Percentiles rank a stretch among this genome's conserved stretches.
phyloP scores from a whole-genome alignment of 2,113 vertebrate species.

The Sinocyclocheilus rhinocerous region DNA sequence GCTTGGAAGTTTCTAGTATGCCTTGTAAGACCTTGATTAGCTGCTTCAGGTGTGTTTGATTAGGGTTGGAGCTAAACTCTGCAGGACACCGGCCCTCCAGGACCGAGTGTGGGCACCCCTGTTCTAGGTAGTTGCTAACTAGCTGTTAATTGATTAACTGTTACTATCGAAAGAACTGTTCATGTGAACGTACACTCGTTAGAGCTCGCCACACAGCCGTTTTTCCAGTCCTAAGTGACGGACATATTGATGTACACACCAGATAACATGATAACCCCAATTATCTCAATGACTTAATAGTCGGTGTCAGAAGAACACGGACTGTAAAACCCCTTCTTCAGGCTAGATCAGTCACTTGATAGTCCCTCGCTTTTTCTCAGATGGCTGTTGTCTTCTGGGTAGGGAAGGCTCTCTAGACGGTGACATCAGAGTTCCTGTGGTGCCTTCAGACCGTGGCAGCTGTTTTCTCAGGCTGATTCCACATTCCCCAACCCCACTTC shows the following conservation, averaged over 20 bases:
- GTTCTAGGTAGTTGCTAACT: neutral
- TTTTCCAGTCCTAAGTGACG: conserved; percentile 2
- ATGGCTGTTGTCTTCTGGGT: conserved; percentile 37
- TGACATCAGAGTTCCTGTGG: conserved; percentile 47
- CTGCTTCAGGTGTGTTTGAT: too few species aligned
- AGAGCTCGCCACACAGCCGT: neutral
- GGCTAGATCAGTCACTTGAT: conserved; percentile 34
- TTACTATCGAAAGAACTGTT: neutral
- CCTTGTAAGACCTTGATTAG: too few species aligned
- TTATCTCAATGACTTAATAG: conserved; percentile 29
- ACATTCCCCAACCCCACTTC: conserved; percentile 41
- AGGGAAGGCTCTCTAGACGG: conserved; percentile 33
- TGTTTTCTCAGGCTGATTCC: conserved; percentile 46
- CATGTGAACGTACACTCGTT: neutral
- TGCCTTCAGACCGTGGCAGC: conserved; percentile 35
- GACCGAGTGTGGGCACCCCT: too few species aligned
- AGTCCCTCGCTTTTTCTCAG: neutral
- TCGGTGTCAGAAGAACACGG: conserved; percentile 17
- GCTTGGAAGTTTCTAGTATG: too few species aligned
- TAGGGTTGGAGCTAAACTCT: too few species aligned
- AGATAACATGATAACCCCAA: conserved; percentile 35
- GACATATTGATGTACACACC: conserved; percentile 3
- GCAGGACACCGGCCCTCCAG: too few species aligned
- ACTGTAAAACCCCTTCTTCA: conserved; percentile 37
- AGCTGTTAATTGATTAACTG: neutral